Evolutionary conservation across 2,888 invertebrate genomes (phyloP), one percentile per base, ranked within the genome.

Genomic region (Xestia rhomboidea): DNA sequence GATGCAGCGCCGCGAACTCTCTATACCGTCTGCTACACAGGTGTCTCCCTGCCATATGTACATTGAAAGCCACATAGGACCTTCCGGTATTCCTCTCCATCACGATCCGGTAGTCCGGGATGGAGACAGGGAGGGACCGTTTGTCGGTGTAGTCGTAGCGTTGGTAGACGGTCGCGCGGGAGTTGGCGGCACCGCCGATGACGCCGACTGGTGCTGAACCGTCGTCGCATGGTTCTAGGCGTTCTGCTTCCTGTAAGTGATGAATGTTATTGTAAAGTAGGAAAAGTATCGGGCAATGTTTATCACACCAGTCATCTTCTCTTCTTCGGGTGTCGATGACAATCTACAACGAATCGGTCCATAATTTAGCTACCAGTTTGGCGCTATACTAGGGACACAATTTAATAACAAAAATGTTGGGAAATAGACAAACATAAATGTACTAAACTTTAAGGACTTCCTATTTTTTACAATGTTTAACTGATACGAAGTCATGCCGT

Each of bases 11-110:
- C 15, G 99, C 98, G 94, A 99, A 99, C 96, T 99, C 99, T 81
- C 99, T 97, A 94, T 99, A 99, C 60, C 99, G 97, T 71, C 99
- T 97, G 70, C 99, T 99, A 95, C 99, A 99, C 73, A 99, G 97
- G 93, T 99, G 99, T 54, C 99, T 97, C 0, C 99, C 99, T 11
- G 99, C 99, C 99, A 99, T 99, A 95, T 99, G 99, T 84, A 99
- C 99, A 93, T 99, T 99, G 96, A 99, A 99, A 18, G 98, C 99
- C 88, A 99, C 99, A 96, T 98, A 99, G 88, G 98, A 98, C 90
- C 99, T 98, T 21, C 99, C 99, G 87, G 98, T 98, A 92, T 98
- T 98, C 87, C 98, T 97, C 93, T 99, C 99, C 96, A 96, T 95
- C 83, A 99, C 97, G 83, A 98, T 98, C 91, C 99, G 98, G 95